A percentile compares a stretch with the other conserved stretches of the same genome.
Evolutionary conservation across 1,140 invertebrate species (phyloP).

Genomic region (Drosophila subobscura): DNA sequence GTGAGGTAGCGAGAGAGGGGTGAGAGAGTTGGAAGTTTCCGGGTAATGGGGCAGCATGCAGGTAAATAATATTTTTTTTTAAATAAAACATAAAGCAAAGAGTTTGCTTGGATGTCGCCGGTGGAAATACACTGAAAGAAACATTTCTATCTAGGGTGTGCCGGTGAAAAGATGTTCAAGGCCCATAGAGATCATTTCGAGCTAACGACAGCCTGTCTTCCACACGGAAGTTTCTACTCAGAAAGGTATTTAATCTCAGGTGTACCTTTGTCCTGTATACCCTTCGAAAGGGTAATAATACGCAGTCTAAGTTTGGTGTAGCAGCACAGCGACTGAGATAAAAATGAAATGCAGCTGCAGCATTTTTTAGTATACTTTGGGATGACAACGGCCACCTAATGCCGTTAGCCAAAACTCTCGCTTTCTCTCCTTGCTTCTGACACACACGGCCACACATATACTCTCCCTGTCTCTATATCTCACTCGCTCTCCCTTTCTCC

Average conservation of each 20-base stretch:
- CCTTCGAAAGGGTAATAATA: no score
- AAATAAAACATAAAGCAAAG: conserved; percentile 35
- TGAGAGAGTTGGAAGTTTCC: neutral
- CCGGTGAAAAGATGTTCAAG: no score
- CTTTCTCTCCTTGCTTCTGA: neutral
- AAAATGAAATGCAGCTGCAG: conserved; percentile 63
- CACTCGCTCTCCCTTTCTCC: neutral
- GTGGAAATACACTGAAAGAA: no score
- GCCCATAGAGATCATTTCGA: no score
- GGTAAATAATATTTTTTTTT: conserved; percentile 59
- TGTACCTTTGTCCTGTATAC: no score
- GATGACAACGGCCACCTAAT: conserved; percentile 43
- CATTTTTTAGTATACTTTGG: conserved; percentile 60
- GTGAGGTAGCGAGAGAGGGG: neutral
- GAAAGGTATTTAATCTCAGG: no score
- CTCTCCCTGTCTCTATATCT: conserved; percentile 4
- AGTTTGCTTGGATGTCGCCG: conserved; percentile 1
- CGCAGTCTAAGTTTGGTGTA: neutral
- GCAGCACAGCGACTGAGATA: conserved; percentile 36
- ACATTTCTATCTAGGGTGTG: no score
- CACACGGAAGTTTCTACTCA: no score
- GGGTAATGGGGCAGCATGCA: conserved; percentile 58
- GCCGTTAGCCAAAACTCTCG: conserved; percentile 30
- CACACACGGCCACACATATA: no score
- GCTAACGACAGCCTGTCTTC: no score